Conservation (phyloP, 2,113 vertebrate genomes). For the Anhinga anhinga region DNA sequence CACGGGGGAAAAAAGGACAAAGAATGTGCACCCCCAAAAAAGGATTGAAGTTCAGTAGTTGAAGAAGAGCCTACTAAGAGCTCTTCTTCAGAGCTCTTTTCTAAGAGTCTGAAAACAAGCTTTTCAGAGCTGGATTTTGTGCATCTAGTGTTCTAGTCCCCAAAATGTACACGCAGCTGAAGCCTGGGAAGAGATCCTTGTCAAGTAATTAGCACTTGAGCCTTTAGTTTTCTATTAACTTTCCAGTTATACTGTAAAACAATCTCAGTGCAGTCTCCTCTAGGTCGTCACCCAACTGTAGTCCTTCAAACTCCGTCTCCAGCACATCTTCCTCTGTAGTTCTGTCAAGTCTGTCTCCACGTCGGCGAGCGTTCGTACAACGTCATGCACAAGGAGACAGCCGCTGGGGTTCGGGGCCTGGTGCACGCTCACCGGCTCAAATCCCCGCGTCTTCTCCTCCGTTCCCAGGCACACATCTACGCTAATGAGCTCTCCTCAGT, state of each 20-base stretch:
- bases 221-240: background rate
- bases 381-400: too few relatives aligned
- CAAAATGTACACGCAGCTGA: background rate
- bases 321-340: accelerated
- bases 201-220: accelerated
- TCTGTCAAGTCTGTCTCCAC: background rate
- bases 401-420: accelerated
- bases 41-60: background rate
- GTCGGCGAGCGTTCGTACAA: background rate
- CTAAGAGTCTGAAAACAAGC: background rate
- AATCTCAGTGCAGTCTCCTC: background rate
- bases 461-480: background rate
- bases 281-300: background rate
- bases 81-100: too few relatives aligned
- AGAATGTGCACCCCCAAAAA: background rate
- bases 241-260: background rate
- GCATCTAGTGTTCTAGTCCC: background rate
- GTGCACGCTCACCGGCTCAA: background rate
- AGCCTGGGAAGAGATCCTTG: background rate
- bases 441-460: background rate
- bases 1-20: accelerated
- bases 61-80: background rate
- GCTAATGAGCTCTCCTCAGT: background rate
- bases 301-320: background rate
- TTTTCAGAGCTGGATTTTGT: background rate